These are phyloP conservation scores for Ooceraea biroi DNA, from an alignment of 1,140 invertebrate genomes.

Conservation along the genomic window DNA sequence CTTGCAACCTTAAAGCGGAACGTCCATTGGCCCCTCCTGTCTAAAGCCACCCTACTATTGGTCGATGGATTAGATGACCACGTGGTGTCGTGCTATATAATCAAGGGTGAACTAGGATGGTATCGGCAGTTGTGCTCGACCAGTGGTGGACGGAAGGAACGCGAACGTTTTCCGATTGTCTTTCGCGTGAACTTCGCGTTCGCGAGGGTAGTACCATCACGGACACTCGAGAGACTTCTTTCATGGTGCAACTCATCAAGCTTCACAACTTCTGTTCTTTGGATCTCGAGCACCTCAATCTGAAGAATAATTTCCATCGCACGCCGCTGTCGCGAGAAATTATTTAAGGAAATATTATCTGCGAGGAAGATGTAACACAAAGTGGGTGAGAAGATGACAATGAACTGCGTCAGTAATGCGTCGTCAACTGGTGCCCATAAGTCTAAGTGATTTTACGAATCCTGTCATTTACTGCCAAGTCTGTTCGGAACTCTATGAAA, in stretches of 20 bases:
- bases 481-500: constrained; percentile 4
- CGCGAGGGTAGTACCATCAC: constrained; percentile 61
- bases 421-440: constrained; percentile 15
- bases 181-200: constrained; percentile 50
- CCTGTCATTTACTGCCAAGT: background rate
- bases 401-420: background rate
- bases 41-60: constrained; percentile 78
- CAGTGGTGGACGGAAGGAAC: constrained; percentile 75
- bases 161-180: constrained; percentile 71
- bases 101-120: constrained; percentile 81
- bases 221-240: background rate
- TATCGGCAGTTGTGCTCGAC: constrained; percentile 82
- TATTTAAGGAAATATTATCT: background rate
- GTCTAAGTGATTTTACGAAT: constrained; percentile 15
- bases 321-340: background rate
- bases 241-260: constrained; percentile 56
- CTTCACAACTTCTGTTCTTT: constrained; percentile 37
- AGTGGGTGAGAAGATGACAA: constrained; percentile 30
- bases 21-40: constrained; percentile 76
- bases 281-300: background rate
- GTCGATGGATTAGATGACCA: constrained; percentile 84
- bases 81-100: constrained; percentile 85
- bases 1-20: constrained; percentile 74
- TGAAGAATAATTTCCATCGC: constrained; percentile 25
- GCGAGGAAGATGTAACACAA: background rate